Evolutionary conservation across 2,113 vertebrate genomes (phyloP).

Genomic region (Emydocephalus ijimae): DNA sequence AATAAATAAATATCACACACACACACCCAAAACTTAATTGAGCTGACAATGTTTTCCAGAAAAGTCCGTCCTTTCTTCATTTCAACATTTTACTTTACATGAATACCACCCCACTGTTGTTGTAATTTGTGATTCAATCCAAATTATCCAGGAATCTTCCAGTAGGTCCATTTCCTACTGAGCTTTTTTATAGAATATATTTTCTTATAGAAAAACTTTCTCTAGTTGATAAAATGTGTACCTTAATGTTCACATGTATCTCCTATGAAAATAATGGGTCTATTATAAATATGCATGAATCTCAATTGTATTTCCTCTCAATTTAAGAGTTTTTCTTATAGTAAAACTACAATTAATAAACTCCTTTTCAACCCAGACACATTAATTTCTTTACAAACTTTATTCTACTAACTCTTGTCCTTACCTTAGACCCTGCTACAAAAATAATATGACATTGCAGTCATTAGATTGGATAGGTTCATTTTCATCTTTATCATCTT

Average conservation of each 20-base stretch:
- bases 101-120: not conserved
- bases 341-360: conserved; percentile 55
- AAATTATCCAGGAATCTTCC: not conserved
- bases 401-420: conserved; percentile 46
- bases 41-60: not conserved
- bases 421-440: conserved; percentile 58
- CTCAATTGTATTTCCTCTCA: conserved; percentile 48
- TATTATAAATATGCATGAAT: conserved; percentile 18
- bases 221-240: conserved; percentile 33
- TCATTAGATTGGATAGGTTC: conserved; percentile 26
- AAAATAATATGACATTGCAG: conserved; percentile 43
- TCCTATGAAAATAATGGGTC: conserved; percentile 43
- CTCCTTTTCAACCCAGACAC: conserved; percentile 52
- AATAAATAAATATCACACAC: not conserved
- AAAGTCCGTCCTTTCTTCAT: not conserved
- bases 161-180: no score
- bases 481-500: conserved; percentile 43
- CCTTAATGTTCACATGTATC: conserved; percentile 38
- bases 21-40: not conserved
- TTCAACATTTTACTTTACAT: not conserved
- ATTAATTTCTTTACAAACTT: conserved; percentile 41
- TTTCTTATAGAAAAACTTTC: not conserved
- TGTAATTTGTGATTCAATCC: not conserved
- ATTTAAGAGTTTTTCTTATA: conserved; percentile 43
- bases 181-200: not conserved